phyloP scores from a whole-genome alignment of 2,797 vertebrate genomes.

The Tokudaia tokunoshimensis region DNA sequence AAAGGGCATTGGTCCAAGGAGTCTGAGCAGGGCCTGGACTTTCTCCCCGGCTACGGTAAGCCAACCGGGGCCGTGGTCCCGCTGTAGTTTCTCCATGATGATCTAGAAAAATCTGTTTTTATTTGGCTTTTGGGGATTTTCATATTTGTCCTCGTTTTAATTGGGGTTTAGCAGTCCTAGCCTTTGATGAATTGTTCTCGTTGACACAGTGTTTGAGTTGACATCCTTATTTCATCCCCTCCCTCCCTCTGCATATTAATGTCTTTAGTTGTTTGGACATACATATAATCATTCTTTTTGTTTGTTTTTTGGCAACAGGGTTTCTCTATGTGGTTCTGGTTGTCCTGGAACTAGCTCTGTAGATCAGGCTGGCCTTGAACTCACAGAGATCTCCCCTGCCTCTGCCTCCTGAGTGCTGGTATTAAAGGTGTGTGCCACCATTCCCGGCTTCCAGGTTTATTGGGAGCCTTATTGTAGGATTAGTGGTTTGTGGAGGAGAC shows the following conservation, averaged over 20 bases:
- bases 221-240: neutral
- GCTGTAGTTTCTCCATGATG: neutral
- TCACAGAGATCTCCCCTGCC: neutral
- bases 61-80: rapidly evolving
- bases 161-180: neutral
- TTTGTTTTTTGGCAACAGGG: neutral
- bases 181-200: neutral
- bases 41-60: neutral
- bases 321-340: neutral
- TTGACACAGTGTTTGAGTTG: neutral
- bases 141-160: neutral
- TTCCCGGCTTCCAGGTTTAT: neutral
- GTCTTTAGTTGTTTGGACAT: neutral
- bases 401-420: neutral
- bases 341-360: neutral
- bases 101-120: neutral
- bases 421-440: neutral
- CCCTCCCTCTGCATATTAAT: neutral
- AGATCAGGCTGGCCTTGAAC: neutral
- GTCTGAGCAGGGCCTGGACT: neutral
- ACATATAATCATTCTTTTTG: neutral
- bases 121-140: neutral
- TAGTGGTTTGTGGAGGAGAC: neutral
- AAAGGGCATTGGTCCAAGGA: neutral
- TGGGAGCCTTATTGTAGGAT: neutral